phyloP scores from a whole-genome alignment of 2,888 invertebrate species.

The Sphecodes monilicornis region DNA sequence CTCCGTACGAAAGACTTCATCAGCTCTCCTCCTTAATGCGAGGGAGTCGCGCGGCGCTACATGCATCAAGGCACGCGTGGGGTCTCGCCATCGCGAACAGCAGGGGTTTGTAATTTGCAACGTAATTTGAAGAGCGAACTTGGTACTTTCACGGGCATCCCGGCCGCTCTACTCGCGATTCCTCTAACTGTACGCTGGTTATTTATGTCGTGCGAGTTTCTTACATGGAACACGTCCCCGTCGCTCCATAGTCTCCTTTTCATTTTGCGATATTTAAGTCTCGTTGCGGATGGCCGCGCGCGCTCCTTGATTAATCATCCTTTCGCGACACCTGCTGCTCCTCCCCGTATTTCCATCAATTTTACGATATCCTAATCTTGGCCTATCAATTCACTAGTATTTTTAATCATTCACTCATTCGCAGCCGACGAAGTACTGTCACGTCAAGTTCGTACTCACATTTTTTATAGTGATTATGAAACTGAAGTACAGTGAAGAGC shows the following conservation, averaged over 20 bases:
- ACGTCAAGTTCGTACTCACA: no score
- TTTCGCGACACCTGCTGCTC: neutral
- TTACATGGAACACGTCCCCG: neutral
- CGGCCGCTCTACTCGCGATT: constrained; percentile 61
- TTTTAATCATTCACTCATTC: neutral
- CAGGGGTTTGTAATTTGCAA: constrained; percentile 66
- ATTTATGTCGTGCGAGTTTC: constrained; percentile 23
- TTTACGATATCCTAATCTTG: neutral
- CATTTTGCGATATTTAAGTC: neutral
- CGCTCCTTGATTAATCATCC: neutral
- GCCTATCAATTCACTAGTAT: neutral
- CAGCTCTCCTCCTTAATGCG: constrained; percentile 57
- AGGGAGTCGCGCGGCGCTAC: constrained; percentile 63
- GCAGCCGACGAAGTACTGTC: no score
- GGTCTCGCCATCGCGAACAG: constrained; percentile 52
- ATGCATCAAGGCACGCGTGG: constrained; percentile 59
- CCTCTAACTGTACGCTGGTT: constrained; percentile 58
- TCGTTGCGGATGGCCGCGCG: neutral
- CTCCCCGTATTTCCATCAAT: neutral
- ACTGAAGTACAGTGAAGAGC: no score
- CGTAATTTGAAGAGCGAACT: constrained; percentile 60
- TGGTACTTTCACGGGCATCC: constrained; percentile 62
- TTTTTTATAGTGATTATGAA: no score
- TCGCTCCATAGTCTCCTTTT: neutral
- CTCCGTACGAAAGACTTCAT: constrained; percentile 60